Base-by-base conservation (phyloP, 2,888 invertebrate genomes). In the Phyto melanocephala region DNA sequence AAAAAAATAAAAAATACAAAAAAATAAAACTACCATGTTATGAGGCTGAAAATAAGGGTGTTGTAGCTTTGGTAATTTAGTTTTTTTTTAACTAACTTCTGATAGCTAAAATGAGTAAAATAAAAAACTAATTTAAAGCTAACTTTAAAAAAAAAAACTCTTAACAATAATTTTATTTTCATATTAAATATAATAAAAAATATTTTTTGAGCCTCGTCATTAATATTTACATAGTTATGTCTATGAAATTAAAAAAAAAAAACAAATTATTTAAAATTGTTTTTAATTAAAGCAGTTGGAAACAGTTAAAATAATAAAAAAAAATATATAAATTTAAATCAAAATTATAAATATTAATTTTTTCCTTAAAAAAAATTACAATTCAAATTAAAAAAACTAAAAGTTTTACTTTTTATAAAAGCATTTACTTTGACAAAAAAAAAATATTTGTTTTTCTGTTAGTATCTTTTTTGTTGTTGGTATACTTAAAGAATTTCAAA, bases 301-400 rank as follows among this genome's bases (percentile, higher is more conserved):
- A 80, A 80, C 81, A 83, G 71, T 85, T 70, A 65, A 56, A 40
- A n/a, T n/a, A n/a, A n/a, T n/a, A n/a, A n/a, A n/a, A n/a, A n/a
- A n/a, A n/a, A n/a, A n/a, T n/a, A 76, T 28, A 70, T 68, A 76
- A 35, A 67, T 63, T 35, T 70, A 58, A 42, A 62, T 52, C 10
- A 60, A 76, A 40, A 13, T 35, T 37, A 35, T n/a, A 52, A 67
- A 47, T 62, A 50, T 56, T 80, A n/a, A 6, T 11, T 15, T 10
- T 60, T n/a, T 60, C 35, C 37, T 42, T 47, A 56, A 52, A 76
- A 74, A 10, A 10, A 65, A 71, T n/a, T 63, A 50, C 33, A 62
- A 63, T 54, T 56, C 40, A 68, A 74, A 67, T 40, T 68, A 68
- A 24, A 54, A 35, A 65, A 35, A 74, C 52, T 42, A 65, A 65